Conservation (phyloP, 2,113 vertebrate genomes). For the Paramisgurnus dabryanus region DNA sequence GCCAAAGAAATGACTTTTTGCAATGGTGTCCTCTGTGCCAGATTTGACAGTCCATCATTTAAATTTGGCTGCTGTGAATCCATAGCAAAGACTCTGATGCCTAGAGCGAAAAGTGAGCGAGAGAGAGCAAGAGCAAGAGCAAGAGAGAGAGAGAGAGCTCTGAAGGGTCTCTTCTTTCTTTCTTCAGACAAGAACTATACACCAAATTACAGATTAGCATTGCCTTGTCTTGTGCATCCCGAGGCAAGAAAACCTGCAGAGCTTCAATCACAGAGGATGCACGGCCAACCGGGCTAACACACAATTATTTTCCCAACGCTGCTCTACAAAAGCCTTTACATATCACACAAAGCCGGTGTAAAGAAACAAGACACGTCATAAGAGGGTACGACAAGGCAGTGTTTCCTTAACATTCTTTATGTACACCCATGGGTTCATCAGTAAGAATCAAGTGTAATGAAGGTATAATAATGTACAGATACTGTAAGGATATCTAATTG, state of each 20-base stretch:
- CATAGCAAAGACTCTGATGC: slow-evolving; percentile 74
- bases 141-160: slow-evolving; percentile 47
- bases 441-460: too few relatives aligned
- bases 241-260: slow-evolving; percentile 47
- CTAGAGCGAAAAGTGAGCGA: slow-evolving; percentile 60
- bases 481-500: too few relatives aligned
- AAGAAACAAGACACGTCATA: slow-evolving; percentile 8
- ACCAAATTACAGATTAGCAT: slow-evolving; percentile 70
- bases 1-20: slow-evolving; percentile 79
- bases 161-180: slow-evolving; percentile 64
- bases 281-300: slow-evolving; percentile 15
- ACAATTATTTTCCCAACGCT: slow-evolving; percentile 18
- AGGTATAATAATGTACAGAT: too few relatives aligned
- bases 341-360: slow-evolving; percentile 15
- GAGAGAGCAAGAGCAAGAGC: slow-evolving; percentile 14
- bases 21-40: slow-evolving; percentile 73
- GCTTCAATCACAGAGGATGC: slow-evolving; percentile 55
- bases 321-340: slow-evolving; percentile 15
- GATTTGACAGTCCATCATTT: slow-evolving; percentile 81
- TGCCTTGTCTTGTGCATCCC: slow-evolving; percentile 59
- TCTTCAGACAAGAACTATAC: slow-evolving; percentile 61
- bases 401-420: too few relatives aligned
- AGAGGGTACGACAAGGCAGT: background rate
- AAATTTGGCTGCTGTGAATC: slow-evolving; percentile 76
- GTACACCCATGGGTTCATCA: too few relatives aligned